These are phyloP conservation scores for Pteronura brasiliensis DNA, from an alignment of 2,113 vertebrate species.

Conservation along the genomic window DNA sequence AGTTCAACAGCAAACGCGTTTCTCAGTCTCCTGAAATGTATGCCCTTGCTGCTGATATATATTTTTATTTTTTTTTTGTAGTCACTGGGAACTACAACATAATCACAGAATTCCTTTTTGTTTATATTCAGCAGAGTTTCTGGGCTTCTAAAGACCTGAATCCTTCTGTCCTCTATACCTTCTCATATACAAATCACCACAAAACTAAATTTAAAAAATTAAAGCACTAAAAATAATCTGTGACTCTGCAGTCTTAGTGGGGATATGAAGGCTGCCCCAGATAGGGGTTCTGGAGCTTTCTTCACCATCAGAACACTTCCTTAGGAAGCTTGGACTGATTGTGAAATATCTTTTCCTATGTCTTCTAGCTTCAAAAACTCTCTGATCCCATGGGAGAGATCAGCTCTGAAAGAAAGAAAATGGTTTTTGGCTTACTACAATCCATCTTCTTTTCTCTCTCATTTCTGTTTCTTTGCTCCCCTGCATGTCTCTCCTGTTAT, in stretches of 20 bases:
- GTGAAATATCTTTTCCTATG: background rate
- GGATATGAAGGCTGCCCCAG: background rate
- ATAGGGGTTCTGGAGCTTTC: background rate
- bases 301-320: background rate
- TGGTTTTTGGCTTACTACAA: background rate
- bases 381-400: background rate
- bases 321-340: background rate
- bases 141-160: background rate
- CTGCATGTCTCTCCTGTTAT: background rate
- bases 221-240: background rate
- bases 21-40: background rate
- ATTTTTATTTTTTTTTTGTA: background rate
- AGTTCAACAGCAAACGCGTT: conserved; percentile 2
- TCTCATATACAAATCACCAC: background rate
- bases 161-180: background rate
- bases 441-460: background rate
- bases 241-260: background rate
- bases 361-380: background rate
- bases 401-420: background rate
- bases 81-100: background rate
- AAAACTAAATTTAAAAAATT: conserved; percentile 12
- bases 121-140: background rate
- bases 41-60: background rate
- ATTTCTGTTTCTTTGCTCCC: background rate
- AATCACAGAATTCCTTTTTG: conserved; percentile 3